A percentile compares a stretch with the other conserved stretches of the same genome.
Conservation (phyloP, 2,888 invertebrate species). For the Amorpha juglandis region DNA sequence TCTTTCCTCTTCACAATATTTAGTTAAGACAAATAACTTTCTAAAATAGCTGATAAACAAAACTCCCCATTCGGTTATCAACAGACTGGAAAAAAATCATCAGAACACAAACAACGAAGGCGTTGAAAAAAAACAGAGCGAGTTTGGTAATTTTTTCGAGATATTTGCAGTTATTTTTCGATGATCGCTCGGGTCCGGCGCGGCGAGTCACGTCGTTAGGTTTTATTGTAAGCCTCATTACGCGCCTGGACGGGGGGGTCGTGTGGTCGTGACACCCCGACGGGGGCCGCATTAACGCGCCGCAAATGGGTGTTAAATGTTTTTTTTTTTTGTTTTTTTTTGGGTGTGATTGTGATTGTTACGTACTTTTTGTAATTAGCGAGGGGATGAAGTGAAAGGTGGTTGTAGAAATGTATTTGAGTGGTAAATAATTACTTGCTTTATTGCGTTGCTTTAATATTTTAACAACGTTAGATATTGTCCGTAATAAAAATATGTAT, state of each 20-base stretch:
- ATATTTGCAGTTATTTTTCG: constrained; percentile 1
- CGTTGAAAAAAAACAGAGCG: not conserved
- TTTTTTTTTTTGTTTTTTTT: not conserved
- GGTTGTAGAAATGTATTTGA: not conserved
- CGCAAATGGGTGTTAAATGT: constrained; percentile 17
- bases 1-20: too few species aligned
- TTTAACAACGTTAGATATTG: too few species aligned
- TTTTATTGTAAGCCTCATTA: constrained; percentile 26
- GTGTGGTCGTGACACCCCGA: constrained; percentile 13
- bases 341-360: not conserved
- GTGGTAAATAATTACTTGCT: not conserved
- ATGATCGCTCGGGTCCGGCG: constrained; percentile 1
- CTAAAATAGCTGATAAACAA: not conserved
- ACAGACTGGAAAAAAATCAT: constrained; percentile 12
- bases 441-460: not conserved
- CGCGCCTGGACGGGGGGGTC: constrained; percentile 19
- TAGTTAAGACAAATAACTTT: not conserved
- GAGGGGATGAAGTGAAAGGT: not conserved
- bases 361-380: not conserved
- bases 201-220: constrained; percentile 17
- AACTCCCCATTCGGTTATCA: not conserved
- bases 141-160: not conserved
- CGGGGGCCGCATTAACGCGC: constrained; percentile 6
- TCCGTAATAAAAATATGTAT: too few species aligned
- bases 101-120: not conserved